Conservation (phyloP, 2,797 vertebrate genomes). For the Hoplostethus atlanticus region DNA sequence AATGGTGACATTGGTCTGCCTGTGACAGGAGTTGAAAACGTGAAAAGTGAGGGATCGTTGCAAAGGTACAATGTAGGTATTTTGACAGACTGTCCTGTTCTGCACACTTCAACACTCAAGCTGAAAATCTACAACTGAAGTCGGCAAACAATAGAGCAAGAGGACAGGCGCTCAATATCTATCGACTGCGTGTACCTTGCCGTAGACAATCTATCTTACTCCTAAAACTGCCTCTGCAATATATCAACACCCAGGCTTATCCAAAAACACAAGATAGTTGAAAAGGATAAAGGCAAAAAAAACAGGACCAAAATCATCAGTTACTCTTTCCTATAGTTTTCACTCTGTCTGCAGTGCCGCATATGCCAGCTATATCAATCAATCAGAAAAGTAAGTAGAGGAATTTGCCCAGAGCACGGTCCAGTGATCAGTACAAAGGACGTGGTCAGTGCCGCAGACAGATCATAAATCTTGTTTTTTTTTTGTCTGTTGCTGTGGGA, state of each 20-base stretch:
- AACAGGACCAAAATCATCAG: background rate
- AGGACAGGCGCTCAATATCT: background rate
- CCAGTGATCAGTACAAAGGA: constrained; percentile 16
- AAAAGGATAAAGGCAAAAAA: background rate
- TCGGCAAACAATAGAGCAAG: too few species aligned
- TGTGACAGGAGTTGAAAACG: background rate
- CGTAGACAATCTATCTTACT: background rate
- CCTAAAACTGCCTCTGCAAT: background rate
- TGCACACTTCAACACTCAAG: background rate
- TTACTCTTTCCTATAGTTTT: too few species aligned
- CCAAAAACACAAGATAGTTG: background rate
- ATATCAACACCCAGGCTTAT: background rate
- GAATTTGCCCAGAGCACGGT: constrained; percentile 11
- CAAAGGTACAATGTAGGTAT: too few species aligned
- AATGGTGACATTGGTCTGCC: background rate
- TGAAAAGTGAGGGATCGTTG: too few species aligned
- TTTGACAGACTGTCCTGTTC: background rate
- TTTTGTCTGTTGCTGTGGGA: constrained; percentile 48
- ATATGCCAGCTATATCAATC: constrained; percentile 5
- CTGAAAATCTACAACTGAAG: background rate
- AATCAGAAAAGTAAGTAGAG: background rate
- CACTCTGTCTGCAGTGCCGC: background rate
- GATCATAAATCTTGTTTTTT: constrained; percentile 50
- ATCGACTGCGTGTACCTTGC: background rate
- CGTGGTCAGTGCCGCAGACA: constrained; percentile 15